Percentiles rank a stretch among this genome's conserved stretches.
Evolutionary conservation across 2,888 invertebrate species (phyloP).

Genomic region (Ametastegia equiseti): DNA sequence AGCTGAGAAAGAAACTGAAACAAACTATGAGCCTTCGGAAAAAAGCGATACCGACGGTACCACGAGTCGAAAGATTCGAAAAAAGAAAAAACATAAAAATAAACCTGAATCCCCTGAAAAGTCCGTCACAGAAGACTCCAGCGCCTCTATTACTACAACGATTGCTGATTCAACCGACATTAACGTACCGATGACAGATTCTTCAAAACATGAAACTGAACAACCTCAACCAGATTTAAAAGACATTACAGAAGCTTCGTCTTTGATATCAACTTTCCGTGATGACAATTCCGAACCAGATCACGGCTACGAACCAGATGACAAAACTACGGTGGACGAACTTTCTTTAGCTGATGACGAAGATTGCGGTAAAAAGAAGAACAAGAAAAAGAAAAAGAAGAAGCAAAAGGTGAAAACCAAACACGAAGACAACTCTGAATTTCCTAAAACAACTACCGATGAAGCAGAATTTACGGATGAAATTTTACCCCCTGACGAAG

Average conservation of each 20-base stretch:
- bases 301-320: constrained; percentile 85
- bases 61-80: constrained; percentile 58
- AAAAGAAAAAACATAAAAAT: constrained; percentile 66
- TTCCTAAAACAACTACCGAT: constrained; percentile 70
- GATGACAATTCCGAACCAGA: constrained; percentile 76
- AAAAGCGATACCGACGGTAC: constrained; percentile 59
- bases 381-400: constrained; percentile 76
- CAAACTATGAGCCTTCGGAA: constrained; percentile 55
- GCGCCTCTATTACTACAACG: constrained; percentile 73
- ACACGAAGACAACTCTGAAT: constrained; percentile 77
- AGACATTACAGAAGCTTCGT: constrained; percentile 55
- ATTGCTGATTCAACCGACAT: constrained; percentile 79
- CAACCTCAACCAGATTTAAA: constrained; percentile 71
- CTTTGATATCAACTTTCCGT: constrained; percentile 60
- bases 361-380: constrained; percentile 73
- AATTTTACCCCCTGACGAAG: constrained; percentile 61
- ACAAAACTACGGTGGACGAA: constrained; percentile 81
- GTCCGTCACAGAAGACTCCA: constrained; percentile 56
- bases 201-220: constrained; percentile 76
- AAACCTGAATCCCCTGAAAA: constrained; percentile 55
- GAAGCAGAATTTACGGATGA: constrained; percentile 74
- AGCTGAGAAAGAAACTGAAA: constrained; percentile 61
- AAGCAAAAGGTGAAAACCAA: constrained; percentile 77
- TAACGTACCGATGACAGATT: constrained; percentile 77
- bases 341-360: constrained; percentile 67